Percentiles rank a stretch among this genome's conserved stretches.
Conservation (phyloP, 2,797 vertebrate species). For the Moxostoma hubbsi region DNA sequence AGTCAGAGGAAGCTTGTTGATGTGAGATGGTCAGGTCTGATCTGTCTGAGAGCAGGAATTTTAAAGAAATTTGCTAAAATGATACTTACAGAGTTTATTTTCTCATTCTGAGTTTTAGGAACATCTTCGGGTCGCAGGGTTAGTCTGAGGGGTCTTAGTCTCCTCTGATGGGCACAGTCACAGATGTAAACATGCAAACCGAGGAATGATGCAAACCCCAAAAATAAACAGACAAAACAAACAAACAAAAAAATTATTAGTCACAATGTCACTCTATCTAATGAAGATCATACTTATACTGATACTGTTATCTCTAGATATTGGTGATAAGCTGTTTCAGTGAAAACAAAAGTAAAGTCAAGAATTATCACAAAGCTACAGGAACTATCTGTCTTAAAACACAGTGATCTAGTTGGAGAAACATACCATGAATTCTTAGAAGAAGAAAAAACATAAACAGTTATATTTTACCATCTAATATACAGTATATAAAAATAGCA, state of each 20-base stretch:
- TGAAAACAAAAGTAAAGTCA: too few species aligned
- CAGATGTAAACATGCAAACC: constrained; percentile 18
- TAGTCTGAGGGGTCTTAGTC: constrained; percentile 86
- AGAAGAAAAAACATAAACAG: background rate
- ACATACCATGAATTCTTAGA: too few species aligned
- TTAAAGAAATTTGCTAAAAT: constrained; percentile 20
- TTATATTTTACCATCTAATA: too few species aligned
- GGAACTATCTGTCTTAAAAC: too few species aligned
- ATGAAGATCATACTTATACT: too few species aligned
- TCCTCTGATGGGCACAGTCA: constrained; percentile 76
- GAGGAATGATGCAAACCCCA: background rate
- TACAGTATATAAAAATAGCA: background rate
- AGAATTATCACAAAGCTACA: too few species aligned
- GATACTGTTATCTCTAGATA: too few species aligned
- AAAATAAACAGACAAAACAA: background rate
- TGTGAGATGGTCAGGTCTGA: background rate
- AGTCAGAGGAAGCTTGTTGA: constrained; percentile 15
- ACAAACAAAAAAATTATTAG: constrained; percentile 28
- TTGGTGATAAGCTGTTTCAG: too few species aligned
- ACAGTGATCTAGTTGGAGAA: background rate
- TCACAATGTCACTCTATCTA: too few species aligned
- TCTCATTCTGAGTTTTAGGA: constrained; percentile 69
- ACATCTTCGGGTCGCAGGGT: constrained; percentile 84
- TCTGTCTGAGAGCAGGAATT: background rate
- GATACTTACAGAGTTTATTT: constrained; percentile 79